A percentile compares a stretch with the other conserved stretches of the same genome.
phyloP scores from a whole-genome alignment of 2,113 vertebrate genomes.

The Sceloporus undulatus region DNA sequence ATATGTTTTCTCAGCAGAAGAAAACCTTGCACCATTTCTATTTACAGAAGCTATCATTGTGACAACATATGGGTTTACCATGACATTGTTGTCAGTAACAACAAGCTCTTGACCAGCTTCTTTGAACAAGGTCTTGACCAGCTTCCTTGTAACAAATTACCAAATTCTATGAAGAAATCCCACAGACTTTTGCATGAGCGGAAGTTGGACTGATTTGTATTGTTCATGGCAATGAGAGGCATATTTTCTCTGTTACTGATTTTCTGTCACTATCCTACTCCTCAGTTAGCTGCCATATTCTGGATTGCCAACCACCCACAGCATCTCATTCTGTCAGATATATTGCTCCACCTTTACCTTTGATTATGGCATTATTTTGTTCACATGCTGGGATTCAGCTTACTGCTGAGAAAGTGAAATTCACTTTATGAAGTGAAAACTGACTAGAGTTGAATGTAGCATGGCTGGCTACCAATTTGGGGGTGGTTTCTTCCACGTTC shows the following conservation, averaged over 20 bases:
- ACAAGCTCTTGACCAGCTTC: not conserved
- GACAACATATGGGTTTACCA: not conserved
- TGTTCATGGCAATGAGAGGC: not conserved
- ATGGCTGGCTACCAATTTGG: not conserved
- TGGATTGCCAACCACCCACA: not conserved
- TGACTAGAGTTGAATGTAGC: not conserved
- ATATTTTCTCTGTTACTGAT: not conserved
- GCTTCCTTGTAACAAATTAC: not conserved
- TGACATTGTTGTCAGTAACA: not conserved
- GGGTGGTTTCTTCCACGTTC: not conserved
- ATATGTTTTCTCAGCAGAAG: not conserved
- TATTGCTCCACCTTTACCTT: not conserved
- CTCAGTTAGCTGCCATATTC: not conserved
- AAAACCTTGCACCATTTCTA: not conserved
- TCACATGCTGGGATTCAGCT: not conserved
- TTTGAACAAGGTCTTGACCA: not conserved
- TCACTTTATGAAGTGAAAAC: not conserved
- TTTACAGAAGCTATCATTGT: not conserved
- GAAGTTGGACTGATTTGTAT: not conserved
- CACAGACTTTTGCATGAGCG: not conserved
- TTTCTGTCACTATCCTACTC: not conserved
- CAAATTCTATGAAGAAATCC: not conserved
- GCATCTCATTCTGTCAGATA: not conserved
- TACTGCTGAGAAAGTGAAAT: conserved; percentile 1
- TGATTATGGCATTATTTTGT: conserved; percentile 6